Conservation (phyloP, 2,113 vertebrate species). For the Lepus americanus region DNA sequence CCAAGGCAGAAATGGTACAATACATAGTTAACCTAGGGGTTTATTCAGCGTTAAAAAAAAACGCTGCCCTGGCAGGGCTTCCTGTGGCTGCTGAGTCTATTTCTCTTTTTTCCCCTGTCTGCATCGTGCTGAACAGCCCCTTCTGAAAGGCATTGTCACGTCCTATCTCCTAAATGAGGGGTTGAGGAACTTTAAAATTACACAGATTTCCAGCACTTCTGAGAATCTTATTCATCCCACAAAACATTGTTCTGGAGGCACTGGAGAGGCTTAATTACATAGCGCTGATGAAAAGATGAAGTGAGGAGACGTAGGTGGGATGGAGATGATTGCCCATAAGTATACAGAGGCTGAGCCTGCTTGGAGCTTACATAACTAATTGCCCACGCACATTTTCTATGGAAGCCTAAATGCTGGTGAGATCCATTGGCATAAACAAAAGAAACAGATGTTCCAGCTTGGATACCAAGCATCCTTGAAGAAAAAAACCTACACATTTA, state of each 20-base stretch:
- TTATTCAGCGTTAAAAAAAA: constrained; percentile 63
- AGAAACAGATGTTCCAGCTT: constrained; percentile 77
- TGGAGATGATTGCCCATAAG: constrained; percentile 73
- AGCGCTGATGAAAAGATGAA: constrained; percentile 66
- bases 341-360: constrained; percentile 55
- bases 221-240: constrained; percentile 74
- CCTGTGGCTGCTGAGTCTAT: constrained; percentile 39
- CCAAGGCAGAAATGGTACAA: constrained; percentile 51
- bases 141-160: constrained; percentile 76
- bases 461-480: constrained; percentile 70
- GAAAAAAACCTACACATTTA: constrained; percentile 74
- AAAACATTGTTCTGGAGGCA: constrained; percentile 67
- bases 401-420: constrained; percentile 67
- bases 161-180: constrained; percentile 73
- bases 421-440: constrained; percentile 78
- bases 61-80: constrained; percentile 63
- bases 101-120: constrained; percentile 25
- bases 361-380: constrained; percentile 73
- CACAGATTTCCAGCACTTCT: constrained; percentile 65
- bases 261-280: constrained; percentile 75
- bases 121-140: constrained; percentile 56
- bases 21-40: constrained; percentile 73
- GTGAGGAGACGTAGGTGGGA: constrained; percentile 66
- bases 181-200: constrained; percentile 76
- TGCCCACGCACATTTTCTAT: constrained; percentile 74